Evolutionary conservation across 1,140 invertebrate species (phyloP), one percentile per base, ranked within the genome.

Genomic region (Drosophila neocordata): DNA sequence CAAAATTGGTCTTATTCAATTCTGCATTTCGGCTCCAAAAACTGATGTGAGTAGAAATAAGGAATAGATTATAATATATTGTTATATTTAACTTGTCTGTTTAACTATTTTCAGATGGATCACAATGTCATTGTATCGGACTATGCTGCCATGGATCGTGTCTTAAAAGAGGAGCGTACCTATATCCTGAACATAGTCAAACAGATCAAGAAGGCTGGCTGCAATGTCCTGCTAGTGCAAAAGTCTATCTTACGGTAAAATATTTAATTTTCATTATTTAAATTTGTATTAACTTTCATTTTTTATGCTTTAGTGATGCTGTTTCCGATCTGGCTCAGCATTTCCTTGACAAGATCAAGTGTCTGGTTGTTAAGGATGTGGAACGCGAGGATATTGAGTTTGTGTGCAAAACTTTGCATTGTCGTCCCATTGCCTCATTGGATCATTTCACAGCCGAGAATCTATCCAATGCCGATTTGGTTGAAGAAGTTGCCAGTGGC

Each of bases 131-230:
- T 99, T 77, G 97, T 99, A 8, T 98, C 98, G 0, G 99, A 99
- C 92, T 99, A 99, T 91, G 95, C 98, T 41, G 98, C 99, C 66
- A 99, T 99, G 99, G 99, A 99, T 92, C 94, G 99, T 66, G 97
- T 99, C 0, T 91, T 99, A n/a, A 96, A 98, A 91, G 99, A 99
- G 93, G 99, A 99, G 92, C 95, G 99, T 58, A 95, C 97, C 55
- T 99, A 99, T 90, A 99, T 99, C 82, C 93, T 99, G 18, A 99
- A 99, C 82, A 99, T 99, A 90, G 97, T 99, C 0, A 99, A 99
- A 92, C 97, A 99, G 92, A 98, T 99, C 52, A 99, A 99, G 92
- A 99, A 99, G 89, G 94, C 98, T 73, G 98, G 98, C 5, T 99
- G 99, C 92, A 99, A 98, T 93, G 97, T 99, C 27, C 94, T 99